Conservation (phyloP, 2,888 invertebrate genomes). For the Rhingia campestris region DNA sequence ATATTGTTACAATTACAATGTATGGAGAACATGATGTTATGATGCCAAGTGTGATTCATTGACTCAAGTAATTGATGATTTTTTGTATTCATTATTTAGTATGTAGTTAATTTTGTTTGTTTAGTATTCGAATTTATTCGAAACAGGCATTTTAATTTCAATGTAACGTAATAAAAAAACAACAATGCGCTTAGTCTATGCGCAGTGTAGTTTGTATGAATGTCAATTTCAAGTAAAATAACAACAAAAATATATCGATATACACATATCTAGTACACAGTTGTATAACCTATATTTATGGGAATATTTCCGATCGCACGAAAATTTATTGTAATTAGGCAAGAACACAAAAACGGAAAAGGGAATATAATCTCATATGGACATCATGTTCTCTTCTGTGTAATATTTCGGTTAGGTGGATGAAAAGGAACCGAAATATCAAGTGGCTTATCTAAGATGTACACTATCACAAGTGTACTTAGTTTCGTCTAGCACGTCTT, state of each 20-base stretch:
- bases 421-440: slow-evolving; percentile 35
- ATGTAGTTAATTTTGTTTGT: slow-evolving; percentile 17
- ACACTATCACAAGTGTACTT: slow-evolving; percentile 45
- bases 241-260: background rate
- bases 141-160: slow-evolving; percentile 17
- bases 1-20: slow-evolving; percentile 57
- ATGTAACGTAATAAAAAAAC: slow-evolving; percentile 4
- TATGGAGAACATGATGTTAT: slow-evolving; percentile 44
- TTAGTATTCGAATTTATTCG: slow-evolving; percentile 34
- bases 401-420: slow-evolving; percentile 25
- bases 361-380: slow-evolving; percentile 7
- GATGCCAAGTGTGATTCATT: slow-evolving; percentile 17
- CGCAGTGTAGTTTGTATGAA: slow-evolving; percentile 4
- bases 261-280: too few species aligned
- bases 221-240: slow-evolving; percentile 22
- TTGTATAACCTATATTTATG: background rate
- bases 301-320: background rate
- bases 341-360: slow-evolving; percentile 26
- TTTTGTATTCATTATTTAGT: slow-evolving; percentile 15
- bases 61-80: slow-evolving; percentile 10
- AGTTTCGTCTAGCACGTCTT: slow-evolving; percentile 81
- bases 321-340: slow-evolving; percentile 31
- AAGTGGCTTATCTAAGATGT: slow-evolving; percentile 27
- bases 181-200: slow-evolving; percentile 1
- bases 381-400: slow-evolving; percentile 37